Conservation (phyloP, 2,113 vertebrate species). For the Pristiophorus japonicus region DNA sequence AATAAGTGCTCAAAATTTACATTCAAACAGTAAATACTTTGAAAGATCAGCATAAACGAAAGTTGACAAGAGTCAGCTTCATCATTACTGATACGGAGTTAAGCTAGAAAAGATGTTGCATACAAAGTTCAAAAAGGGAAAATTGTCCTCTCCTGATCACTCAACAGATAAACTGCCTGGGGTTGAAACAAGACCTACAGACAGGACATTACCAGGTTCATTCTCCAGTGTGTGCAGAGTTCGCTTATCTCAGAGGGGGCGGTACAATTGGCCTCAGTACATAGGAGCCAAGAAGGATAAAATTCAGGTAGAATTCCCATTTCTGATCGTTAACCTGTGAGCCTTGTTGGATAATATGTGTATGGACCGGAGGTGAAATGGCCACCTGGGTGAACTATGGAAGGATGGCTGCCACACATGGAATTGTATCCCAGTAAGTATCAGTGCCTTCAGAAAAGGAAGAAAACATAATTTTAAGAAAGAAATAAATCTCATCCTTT, state of each 20-base stretch:
- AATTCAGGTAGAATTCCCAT: not conserved
- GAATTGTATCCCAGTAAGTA: not conserved
- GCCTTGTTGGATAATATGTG: not conserved
- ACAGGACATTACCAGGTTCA: not conserved
- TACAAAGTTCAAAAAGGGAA: not conserved
- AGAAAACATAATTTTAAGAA: not conserved
- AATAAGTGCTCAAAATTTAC: not conserved
- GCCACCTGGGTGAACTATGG: not conserved
- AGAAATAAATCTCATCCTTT: not conserved
- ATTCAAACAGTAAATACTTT: not conserved
- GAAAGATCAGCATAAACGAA: not conserved
- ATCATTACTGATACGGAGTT: not conserved
- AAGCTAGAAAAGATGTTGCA: not conserved
- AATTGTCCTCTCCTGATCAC: not conserved
- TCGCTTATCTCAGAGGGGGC: not conserved
- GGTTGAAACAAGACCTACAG: not conserved
- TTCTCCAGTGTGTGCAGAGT: not conserved
- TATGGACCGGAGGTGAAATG: not conserved
- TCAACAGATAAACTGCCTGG: not conserved
- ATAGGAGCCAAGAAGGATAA: not conserved
- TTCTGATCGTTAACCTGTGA: not conserved
- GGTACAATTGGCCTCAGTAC: not conserved
- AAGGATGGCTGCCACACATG: not conserved
- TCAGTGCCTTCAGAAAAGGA: not conserved
- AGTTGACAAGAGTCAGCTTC: not conserved